Conservation (phyloP, 2,113 vertebrate genomes). For the Harpagus bidentatus region DNA sequence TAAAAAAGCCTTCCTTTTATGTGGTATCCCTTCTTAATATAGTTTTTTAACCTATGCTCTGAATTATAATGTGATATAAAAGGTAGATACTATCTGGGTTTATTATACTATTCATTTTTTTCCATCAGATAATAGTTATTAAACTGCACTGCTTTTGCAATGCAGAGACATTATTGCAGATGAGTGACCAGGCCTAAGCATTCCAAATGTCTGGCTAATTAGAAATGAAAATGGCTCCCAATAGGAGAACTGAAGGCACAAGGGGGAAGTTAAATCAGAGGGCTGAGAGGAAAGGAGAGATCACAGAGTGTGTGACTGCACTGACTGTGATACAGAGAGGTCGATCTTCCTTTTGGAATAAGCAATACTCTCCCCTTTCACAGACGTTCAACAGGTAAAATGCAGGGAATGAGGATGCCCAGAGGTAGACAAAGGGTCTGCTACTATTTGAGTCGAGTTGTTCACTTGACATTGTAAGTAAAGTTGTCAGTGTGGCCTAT, state of each 20-base stretch:
- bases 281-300: neutral
- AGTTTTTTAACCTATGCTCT: neutral
- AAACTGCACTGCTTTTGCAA: conserved; percentile 9
- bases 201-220: neutral
- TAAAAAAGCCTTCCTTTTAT: neutral
- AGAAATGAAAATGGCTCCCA: neutral
- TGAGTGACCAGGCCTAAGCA: neutral
- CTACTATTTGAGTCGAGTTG: neutral
- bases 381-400: neutral
- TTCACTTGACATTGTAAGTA: neutral
- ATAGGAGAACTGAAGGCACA: neutral
- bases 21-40: neutral
- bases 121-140: neutral
- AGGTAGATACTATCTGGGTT: neutral
- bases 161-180: neutral
- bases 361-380: neutral
- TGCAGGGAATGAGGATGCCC: neutral
- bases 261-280: neutral
- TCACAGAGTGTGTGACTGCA: neutral
- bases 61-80: neutral
- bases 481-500: neutral
- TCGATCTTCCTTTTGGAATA: neutral
- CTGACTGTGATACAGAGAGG: neutral
- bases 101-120: neutral
- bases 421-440: neutral